Evolutionary conservation across 2,113 vertebrate species (phyloP).

Genomic region (Sturnira hondurensis): DNA sequence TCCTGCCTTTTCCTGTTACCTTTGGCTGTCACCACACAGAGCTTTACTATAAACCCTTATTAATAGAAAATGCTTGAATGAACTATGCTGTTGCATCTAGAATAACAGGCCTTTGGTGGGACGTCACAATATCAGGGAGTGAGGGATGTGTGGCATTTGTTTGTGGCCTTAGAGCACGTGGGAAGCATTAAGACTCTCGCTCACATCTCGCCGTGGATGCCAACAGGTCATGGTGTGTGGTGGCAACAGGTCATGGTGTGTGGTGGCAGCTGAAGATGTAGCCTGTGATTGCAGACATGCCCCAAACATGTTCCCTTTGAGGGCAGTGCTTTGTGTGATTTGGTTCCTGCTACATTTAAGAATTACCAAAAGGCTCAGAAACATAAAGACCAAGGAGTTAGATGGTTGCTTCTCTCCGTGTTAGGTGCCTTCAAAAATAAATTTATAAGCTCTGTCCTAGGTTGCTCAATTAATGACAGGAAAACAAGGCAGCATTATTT

Average conservation of each 20-base stretch:
- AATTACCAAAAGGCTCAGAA: not conserved
- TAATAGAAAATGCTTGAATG: not conserved
- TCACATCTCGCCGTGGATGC: not conserved
- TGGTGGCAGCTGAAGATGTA: not conserved
- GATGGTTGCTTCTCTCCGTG: not conserved
- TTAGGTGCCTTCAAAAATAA: not conserved
- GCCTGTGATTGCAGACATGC: not conserved
- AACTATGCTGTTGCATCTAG: not conserved
- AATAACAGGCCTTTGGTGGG: not conserved
- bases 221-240: not conserved
- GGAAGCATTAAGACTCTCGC: not conserved
- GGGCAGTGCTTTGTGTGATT: not conserved
- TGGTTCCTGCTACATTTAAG: not conserved
- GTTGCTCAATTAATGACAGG: not conserved
- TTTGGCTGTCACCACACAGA: not conserved
- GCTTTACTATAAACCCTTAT: not conserved
- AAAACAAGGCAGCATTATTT: not conserved
- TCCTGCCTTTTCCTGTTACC: not conserved
- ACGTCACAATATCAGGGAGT: not conserved
- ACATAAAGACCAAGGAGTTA: not conserved
- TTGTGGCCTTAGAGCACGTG: not conserved
- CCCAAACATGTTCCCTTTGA: not conserved
- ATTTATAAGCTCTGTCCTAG: not conserved
- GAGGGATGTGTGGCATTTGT: not conserved
- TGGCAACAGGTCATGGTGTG: not conserved